Base-by-base conservation (phyloP, 2,113 vertebrate species). In the Clarias gariepinus region DNA sequence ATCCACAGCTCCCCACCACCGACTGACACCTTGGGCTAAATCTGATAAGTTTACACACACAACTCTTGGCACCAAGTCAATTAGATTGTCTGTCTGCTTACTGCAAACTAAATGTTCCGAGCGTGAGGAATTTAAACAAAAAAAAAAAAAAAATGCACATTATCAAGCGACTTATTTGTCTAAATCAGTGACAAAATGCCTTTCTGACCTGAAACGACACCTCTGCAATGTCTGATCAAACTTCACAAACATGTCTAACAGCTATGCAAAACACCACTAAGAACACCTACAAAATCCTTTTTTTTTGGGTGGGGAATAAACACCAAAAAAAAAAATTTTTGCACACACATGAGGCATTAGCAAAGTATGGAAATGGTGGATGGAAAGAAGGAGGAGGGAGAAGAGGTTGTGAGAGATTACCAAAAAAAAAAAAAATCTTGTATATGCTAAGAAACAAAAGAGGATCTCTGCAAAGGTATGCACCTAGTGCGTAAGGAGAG, bases 401-500 rank as follows among this genome's bases (percentile, higher is more conserved):
- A 25, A 87, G 64, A 33, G 73, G 83, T 89, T 76, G 82, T 66
- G 73, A 71, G 71, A 88, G 87, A 77, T 85, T 41, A 88, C 76
- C 7, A 47, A 47, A 52, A 55, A 91, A 86, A 81, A 86, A 47
- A 47, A 47, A 52, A 55, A 91, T 68, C 74, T 60, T 81, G 77
- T 73, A 85, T 69, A 63, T 86, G 85, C 77, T 47, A 47, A 86
- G 88, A 80, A 83, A 91, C 86, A 82, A 89, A 91, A 88, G 88
- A 88, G 83, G 68, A 90, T 88, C 88, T 90, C 88, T 86, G 91
- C 84, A 82, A 83, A 86, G 88, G 86, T 90, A 86, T 91, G 91
- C 87, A 88, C 85, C 88, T 63, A 86, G 91, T 81, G 84, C 78
- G 86, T 89, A 92, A 90, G 91, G 87, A 92, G 91, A 80, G 90